Percentiles rank a stretch among this genome's conserved stretches.
These are phyloP conservation scores for Amphibalanus amphitrite DNA, from an alignment of 1,140 invertebrate genomes.

Conservation along the genomic window DNA sequence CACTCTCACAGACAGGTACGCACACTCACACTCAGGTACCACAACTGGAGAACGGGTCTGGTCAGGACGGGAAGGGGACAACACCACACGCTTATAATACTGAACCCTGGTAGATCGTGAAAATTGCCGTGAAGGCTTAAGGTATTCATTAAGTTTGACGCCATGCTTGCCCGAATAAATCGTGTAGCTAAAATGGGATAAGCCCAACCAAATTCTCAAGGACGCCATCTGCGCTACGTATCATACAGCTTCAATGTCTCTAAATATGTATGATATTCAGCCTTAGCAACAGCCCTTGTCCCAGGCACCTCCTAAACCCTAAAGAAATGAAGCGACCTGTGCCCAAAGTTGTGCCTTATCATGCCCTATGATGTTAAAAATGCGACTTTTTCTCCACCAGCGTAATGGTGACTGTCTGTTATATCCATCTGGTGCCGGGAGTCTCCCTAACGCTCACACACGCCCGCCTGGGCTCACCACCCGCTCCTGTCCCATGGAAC, in stretches of 20 bases:
- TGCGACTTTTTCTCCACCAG: neutral
- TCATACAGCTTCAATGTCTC: too few species aligned
- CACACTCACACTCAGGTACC: neutral
- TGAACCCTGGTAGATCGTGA: too few species aligned
- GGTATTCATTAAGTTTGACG: too few species aligned
- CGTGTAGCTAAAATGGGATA: neutral
- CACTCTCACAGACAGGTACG: conserved; percentile 5
- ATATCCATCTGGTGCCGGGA: too few species aligned
- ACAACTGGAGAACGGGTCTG: too few species aligned
- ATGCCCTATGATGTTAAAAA: neutral
- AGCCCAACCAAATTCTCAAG: neutral
- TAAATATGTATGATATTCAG: too few species aligned
- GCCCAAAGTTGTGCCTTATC: neutral
- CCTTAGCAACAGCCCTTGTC: too few species aligned
- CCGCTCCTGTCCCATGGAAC: too few species aligned
- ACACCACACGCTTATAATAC: too few species aligned
- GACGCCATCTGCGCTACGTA: neutral
- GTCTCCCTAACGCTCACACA: neutral
- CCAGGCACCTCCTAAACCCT: neutral
- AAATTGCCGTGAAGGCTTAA: too few species aligned
- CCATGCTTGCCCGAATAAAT: neutral
- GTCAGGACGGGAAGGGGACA: too few species aligned
- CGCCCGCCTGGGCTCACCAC: too few species aligned
- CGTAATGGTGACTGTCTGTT: neutral
- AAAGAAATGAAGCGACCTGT: neutral